Conservation (phyloP, 2,888 invertebrate species). For the Biston betularia region DNA sequence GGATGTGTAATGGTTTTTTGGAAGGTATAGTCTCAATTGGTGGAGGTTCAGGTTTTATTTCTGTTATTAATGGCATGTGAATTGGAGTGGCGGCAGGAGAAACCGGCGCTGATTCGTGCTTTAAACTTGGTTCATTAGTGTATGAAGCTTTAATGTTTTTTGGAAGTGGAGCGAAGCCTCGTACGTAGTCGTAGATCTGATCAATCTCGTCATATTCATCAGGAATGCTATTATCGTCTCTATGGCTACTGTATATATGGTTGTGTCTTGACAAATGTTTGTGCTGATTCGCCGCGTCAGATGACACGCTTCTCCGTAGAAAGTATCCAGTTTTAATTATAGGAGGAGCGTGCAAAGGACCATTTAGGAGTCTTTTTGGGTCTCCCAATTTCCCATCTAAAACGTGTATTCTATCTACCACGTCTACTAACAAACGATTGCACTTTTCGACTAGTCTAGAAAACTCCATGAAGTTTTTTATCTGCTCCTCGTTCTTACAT, state of each 20-base stretch:
- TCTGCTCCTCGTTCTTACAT: slow-evolving; percentile 93
- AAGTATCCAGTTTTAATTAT: slow-evolving; percentile 89
- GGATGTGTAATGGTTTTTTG: slow-evolving; percentile 87
- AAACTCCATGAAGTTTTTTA: slow-evolving; percentile 91
- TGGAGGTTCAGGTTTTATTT: slow-evolving; percentile 94
- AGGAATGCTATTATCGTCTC: slow-evolving; percentile 88
- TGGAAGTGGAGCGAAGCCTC: slow-evolving; percentile 96
- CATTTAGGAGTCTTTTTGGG: slow-evolving; percentile 77
- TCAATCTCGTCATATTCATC: slow-evolving; percentile 98
- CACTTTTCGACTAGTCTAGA: slow-evolving; percentile 92
- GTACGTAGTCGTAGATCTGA: slow-evolving; percentile 97
- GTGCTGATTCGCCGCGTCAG: slow-evolving; percentile 89
- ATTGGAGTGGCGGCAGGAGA: slow-evolving; percentile 85
- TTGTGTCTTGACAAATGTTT: slow-evolving; percentile 82
- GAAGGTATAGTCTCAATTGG: slow-evolving; percentile 97
- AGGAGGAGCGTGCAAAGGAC: slow-evolving; percentile 75
- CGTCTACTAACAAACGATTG: slow-evolving; percentile 90
- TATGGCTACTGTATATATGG: slow-evolving; percentile 84
- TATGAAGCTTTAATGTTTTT: slow-evolving; percentile 91
- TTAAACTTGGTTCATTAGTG: slow-evolving; percentile 72
- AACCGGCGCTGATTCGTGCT: slow-evolving; percentile 85
- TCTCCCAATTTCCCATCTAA: slow-evolving; percentile 93
- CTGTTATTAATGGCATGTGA: slow-evolving; percentile 82
- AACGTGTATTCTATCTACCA: slow-evolving; percentile 93
- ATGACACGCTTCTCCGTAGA: slow-evolving; percentile 91